Evolutionary conservation across 1,140 invertebrate genomes (phyloP).

Genomic region (Acromyrmex charruanus): DNA sequence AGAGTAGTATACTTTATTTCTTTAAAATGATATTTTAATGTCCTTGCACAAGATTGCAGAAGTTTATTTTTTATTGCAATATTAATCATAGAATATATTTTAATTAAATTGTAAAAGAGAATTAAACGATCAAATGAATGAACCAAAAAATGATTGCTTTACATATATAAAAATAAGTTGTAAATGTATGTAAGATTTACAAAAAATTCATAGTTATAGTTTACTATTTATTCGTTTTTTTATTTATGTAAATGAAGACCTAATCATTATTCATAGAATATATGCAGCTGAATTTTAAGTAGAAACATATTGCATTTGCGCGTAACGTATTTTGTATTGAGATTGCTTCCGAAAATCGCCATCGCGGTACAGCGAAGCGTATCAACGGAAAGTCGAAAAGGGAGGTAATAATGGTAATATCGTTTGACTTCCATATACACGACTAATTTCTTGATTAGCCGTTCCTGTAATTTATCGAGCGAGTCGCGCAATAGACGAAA

Average conservation of each 20-base stretch:
- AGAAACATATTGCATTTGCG: not conserved
- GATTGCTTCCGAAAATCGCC: constrained; percentile 28
- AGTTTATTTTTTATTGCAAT: not conserved
- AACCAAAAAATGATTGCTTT: not conserved
- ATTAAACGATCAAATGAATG: not conserved
- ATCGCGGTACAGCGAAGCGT: not conserved
- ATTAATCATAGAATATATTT: not conserved
- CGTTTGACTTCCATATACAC: constrained; percentile 7
- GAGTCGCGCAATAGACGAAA: constrained; percentile 42
- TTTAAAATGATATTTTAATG: constrained; percentile 18
- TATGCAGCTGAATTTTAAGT: constrained; percentile 17
- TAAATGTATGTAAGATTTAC: not conserved
- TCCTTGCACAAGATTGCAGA: not conserved
- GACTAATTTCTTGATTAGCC: constrained; percentile 71
- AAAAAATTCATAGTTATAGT: not conserved
- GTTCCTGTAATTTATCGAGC: constrained; percentile 68
- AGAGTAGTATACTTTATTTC: not conserved
- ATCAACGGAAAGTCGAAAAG: not conserved
- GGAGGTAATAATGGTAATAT: constrained; percentile 25
- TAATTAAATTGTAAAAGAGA: not conserved
- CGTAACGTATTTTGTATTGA: constrained; percentile 43
- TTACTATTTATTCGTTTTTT: not conserved
- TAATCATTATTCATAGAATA: constrained; percentile 44
- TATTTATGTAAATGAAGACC: not conserved
- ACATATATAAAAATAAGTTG: not conserved